Percentiles rank a stretch among this genome's conserved stretches.
Evolutionary conservation across 2,797 vertebrate species (phyloP).

Genomic region (Pipistrellus pipistrellus): DNA sequence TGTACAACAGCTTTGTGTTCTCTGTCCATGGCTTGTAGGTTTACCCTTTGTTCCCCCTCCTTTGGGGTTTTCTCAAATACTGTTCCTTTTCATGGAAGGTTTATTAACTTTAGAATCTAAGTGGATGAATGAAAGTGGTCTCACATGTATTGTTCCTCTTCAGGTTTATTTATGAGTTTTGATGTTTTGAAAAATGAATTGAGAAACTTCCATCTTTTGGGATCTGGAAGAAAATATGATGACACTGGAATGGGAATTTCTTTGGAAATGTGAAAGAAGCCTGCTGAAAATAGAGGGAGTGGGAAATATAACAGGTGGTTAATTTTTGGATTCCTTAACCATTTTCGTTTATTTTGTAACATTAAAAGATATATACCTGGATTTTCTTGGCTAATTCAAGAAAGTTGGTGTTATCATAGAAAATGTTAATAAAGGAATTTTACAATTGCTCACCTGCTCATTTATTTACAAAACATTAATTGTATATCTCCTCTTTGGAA

Average conservation of each 20-base stretch:
- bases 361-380: conserved; percentile 24
- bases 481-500: neutral
- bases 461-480: neutral
- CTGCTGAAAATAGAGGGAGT: neutral
- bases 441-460: neutral
- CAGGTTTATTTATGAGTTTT: neutral
- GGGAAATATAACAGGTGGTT: neutral
- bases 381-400: conserved; percentile 5
- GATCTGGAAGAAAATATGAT: neutral
- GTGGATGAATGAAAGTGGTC: neutral
- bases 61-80: neutral
- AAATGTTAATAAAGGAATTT: conserved; percentile 15
- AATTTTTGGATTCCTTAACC: conserved; percentile 1
- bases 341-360: conserved; percentile 43
- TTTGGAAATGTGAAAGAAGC: neutral
- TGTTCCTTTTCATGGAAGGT: neutral
- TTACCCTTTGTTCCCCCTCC: neutral
- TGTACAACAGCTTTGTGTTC: neutral
- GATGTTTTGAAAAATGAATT: neutral
- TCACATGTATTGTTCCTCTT: neutral
- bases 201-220: neutral
- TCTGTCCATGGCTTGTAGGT: neutral
- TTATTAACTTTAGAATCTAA: conserved; percentile 4
- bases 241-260: neutral
- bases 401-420: neutral